Evolutionary conservation across 2,797 vertebrate genomes (phyloP).

Genomic region (Semaprochilodus insignis): DNA sequence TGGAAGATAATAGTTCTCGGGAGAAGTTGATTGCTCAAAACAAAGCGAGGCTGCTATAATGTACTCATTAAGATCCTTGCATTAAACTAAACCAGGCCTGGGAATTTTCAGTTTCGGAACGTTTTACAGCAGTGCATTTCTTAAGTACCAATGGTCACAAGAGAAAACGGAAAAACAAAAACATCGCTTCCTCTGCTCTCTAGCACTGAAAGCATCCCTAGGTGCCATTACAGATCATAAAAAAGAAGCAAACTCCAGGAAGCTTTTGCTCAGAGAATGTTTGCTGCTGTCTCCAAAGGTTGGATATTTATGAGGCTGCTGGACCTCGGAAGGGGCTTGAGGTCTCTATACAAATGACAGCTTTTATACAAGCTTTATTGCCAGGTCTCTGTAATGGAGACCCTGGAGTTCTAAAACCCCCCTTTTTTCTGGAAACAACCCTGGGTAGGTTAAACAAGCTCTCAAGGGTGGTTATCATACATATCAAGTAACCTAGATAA

Average conservation of each 20-base stretch:
- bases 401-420: slow-evolving; percentile 11
- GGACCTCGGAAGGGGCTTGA: slow-evolving; percentile 2
- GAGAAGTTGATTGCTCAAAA: slow-evolving; percentile 47
- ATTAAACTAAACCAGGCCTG: slow-evolving; percentile 46
- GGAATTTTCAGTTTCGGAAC: slow-evolving; percentile 37
- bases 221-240: slow-evolving; percentile 16
- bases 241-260: slow-evolving; percentile 25
- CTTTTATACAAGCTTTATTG: slow-evolving; percentile 35
- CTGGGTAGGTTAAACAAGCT: slow-evolving; percentile 3
- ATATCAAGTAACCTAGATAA: not conserved
- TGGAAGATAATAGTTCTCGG: slow-evolving; percentile 41
- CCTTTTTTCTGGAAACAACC: not conserved
- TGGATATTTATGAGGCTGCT: slow-evolving; percentile 39
- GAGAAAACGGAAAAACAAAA: slow-evolving; percentile 31
- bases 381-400: slow-evolving; percentile 23
- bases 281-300: slow-evolving; percentile 31
- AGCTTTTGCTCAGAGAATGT: slow-evolving; percentile 26
- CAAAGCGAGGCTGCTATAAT: slow-evolving; percentile 46
- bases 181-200: slow-evolving; percentile 12
- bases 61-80: slow-evolving; percentile 31
- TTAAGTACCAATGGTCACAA: slow-evolving; percentile 31
- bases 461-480: not conserved
- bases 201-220: slow-evolving; percentile 26
- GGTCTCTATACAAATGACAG: slow-evolving; percentile 14
- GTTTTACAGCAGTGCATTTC: slow-evolving; percentile 23